Conservation (phyloP, 2,797 vertebrate genomes). For the Semaprochilodus insignis region DNA sequence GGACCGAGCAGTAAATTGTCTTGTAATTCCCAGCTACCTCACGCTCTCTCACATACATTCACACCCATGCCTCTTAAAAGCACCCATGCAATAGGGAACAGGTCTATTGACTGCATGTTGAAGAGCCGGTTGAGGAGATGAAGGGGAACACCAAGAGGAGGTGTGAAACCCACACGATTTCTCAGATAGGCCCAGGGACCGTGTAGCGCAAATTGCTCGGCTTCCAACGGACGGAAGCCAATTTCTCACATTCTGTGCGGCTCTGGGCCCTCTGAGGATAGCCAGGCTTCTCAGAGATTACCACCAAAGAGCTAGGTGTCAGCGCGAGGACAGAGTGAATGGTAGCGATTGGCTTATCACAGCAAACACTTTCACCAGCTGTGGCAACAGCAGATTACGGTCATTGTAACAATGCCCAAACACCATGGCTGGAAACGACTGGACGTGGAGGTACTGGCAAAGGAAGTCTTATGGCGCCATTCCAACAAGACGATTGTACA, state of each 20-base stretch:
- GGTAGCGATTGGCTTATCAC: slow-evolving; percentile 64
- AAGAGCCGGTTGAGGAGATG: background rate
- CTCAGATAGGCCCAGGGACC: slow-evolving; percentile 64
- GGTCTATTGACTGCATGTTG: slow-evolving; percentile 12
- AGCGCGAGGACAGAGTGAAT: slow-evolving; percentile 46
- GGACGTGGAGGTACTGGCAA: background rate
- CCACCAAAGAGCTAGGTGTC: slow-evolving; percentile 57
- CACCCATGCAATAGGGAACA: background rate
- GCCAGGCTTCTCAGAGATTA: slow-evolving; percentile 71
- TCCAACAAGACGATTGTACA: background rate
- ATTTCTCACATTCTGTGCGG: slow-evolving; percentile 68
- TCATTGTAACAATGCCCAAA: slow-evolving; percentile 68
- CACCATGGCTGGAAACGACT: slow-evolving; percentile 35
- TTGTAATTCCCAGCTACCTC: slow-evolving; percentile 38
- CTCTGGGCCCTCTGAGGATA: slow-evolving; percentile 65
- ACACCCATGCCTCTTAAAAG: background rate
- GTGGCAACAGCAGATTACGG: slow-evolving; percentile 67
- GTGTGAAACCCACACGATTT: slow-evolving; percentile 49
- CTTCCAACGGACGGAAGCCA: slow-evolving; percentile 72
- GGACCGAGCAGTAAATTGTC: slow-evolving; percentile 36
- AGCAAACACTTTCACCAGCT: slow-evolving; percentile 64
- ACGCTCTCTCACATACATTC: slow-evolving; percentile 20
- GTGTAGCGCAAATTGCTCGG: slow-evolving; percentile 75
- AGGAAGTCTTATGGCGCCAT: no score
- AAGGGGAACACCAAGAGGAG: slow-evolving; percentile 4